A percentile compares a stretch with the other conserved stretches of the same genome.
Conservation (phyloP, 2,888 invertebrate species). For the Melinopterus prodromus region DNA sequence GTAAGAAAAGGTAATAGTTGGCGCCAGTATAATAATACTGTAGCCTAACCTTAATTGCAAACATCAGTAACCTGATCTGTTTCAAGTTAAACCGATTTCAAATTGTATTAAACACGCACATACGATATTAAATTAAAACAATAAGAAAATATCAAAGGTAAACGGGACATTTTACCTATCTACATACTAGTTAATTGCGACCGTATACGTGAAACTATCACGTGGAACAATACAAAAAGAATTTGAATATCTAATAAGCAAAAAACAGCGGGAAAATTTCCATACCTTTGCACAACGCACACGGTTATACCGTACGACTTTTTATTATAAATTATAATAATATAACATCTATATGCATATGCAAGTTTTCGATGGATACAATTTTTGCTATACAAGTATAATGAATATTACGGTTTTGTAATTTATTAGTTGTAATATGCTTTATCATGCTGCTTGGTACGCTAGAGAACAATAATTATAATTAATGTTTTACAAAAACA, state of each 20-base stretch:
- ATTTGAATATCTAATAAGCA: background rate
- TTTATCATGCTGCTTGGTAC: background rate
- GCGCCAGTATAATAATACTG: no score
- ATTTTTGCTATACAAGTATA: background rate
- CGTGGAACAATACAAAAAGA: background rate
- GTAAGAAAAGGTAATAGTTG: no score
- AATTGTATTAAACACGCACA: background rate
- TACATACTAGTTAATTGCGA: background rate
- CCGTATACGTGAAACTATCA: background rate
- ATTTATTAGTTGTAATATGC: background rate
- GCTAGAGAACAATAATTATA: background rate
- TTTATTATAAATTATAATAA: background rate
- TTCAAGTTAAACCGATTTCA: no score
- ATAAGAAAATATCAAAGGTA: background rate
- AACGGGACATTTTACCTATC: background rate
- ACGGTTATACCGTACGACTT: background rate
- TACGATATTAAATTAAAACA: background rate
- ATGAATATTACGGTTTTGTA: background rate
- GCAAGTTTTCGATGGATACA: background rate
- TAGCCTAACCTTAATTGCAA: no score
- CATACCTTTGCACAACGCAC: background rate
- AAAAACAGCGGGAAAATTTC: background rate
- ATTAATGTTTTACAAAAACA: background rate
- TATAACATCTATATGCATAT: background rate
- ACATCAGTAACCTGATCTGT: no score